Percentiles rank a stretch among this genome's conserved stretches.
Conservation (phyloP, 2,888 invertebrate species). For the Drosophila fulvimacula region DNA sequence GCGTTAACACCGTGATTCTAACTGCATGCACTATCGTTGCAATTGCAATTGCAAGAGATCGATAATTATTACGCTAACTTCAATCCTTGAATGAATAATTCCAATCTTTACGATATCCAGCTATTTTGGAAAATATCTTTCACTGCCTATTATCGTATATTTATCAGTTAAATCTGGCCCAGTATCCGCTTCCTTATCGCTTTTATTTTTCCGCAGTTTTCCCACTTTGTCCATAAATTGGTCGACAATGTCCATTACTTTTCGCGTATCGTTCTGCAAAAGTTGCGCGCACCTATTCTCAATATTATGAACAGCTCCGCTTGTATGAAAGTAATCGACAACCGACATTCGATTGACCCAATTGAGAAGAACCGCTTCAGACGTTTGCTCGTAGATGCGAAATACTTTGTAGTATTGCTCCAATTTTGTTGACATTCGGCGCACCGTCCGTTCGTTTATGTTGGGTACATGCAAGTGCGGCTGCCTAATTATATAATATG, state of each 20-base stretch:
- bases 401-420: conserved; percentile 69
- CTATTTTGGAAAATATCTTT: neutral
- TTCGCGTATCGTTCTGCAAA: neutral
- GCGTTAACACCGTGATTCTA: neutral
- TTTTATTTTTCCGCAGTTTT: conserved; percentile 1
- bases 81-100: no score
- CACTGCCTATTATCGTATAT: neutral
- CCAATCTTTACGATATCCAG: neutral
- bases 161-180: neutral
- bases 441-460: conserved; percentile 44
- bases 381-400: conserved; percentile 47
- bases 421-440: conserved; percentile 51
- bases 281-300: neutral
- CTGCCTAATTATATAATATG: conserved; percentile 75
- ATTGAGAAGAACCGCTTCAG: conserved; percentile 45
- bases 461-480: conserved; percentile 66
- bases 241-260: conserved; percentile 8
- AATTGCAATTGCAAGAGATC: neutral
- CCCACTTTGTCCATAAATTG: conserved; percentile 1
- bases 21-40: neutral
- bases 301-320: neutral
- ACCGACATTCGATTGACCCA: conserved; percentile 53
- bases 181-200: neutral
- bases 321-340: conserved; percentile 4
- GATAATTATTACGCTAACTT: neutral